A percentile compares a stretch with the other conserved stretches of the same genome.
Conservation (phyloP, 1,140 invertebrate species). For the Atta colombica region DNA sequence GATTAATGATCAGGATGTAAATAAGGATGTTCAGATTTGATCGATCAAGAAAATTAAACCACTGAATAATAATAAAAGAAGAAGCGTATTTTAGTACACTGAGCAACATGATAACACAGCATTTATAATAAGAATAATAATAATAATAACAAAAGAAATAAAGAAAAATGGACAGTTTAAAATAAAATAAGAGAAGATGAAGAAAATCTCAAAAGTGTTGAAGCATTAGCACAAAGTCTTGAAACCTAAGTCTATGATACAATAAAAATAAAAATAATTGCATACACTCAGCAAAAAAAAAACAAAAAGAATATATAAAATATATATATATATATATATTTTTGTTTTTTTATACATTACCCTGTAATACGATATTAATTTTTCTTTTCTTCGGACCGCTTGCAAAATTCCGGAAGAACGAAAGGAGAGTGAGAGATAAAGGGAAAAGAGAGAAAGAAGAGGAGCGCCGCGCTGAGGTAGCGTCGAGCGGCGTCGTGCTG, state of each 20-base stretch:
- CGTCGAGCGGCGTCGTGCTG: slow-evolving; percentile 33
- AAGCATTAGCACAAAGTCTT: no score
- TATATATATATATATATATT: background rate
- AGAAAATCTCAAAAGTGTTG: no score
- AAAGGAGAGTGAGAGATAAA: background rate
- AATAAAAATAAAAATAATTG: no score
- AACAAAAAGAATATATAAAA: background rate
- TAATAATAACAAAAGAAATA: no score
- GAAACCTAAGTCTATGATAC: no score
- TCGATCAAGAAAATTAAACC: background rate
- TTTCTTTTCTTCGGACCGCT: slow-evolving; percentile 30
- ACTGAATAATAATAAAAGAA: background rate
- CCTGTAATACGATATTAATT: slow-evolving; percentile 45
- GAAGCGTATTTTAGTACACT: slow-evolving; percentile 9
- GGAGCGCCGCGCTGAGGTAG: slow-evolving; percentile 29
- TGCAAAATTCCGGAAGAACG: slow-evolving; percentile 47
- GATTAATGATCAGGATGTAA: background rate
- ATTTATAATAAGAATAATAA: no score
- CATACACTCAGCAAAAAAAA: no score
- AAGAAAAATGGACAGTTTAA: no score
- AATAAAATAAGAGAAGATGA: no score
- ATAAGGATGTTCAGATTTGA: background rate
- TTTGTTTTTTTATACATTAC: background rate
- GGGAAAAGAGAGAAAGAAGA: background rate
- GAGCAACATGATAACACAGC: background rate